Conservation (phyloP, 2,888 invertebrate species). For the Xestobium rufovillosum region DNA sequence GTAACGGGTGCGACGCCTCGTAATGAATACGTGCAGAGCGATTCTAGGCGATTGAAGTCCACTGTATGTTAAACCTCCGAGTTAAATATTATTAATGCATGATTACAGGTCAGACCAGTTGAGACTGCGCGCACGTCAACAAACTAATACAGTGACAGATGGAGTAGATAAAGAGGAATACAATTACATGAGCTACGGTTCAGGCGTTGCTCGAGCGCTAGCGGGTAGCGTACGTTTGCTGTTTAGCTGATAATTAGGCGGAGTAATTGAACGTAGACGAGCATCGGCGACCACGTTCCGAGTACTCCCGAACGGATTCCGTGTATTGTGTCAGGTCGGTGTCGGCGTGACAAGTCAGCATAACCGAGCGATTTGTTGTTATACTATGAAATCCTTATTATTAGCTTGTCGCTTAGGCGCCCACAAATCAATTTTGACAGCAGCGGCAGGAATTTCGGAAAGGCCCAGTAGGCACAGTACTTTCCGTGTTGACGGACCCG, state of each 20-base stretch:
- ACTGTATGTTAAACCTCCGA: constrained; percentile 29
- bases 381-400: too few species aligned
- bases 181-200: constrained; percentile 19
- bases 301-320: constrained; percentile 28
- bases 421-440: too few species aligned
- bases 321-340: constrained; percentile 35
- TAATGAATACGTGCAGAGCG: constrained; percentile 1
- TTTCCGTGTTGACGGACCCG: too few species aligned
- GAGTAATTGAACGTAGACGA: constrained; percentile 38
- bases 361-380: too few species aligned
- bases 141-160: constrained; percentile 11
- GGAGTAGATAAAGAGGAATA: constrained; percentile 24
- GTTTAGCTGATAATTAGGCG: constrained; percentile 39
- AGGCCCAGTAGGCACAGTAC: too few species aligned
- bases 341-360: too few species aligned
- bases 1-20: neutral
- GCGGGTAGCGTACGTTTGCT: constrained; percentile 35
- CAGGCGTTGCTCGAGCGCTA: constrained; percentile 25
- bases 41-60: constrained; percentile 29
- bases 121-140: constrained; percentile 24
- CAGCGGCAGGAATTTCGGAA: too few species aligned
- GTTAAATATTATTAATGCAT: constrained; percentile 35
- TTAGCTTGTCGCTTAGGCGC: too few species aligned
- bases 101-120: constrained; percentile 30
- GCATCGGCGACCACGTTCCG: constrained; percentile 24